Conservation (phyloP, 1,140 invertebrate genomes). For the Papilio aristodemus region DNA sequence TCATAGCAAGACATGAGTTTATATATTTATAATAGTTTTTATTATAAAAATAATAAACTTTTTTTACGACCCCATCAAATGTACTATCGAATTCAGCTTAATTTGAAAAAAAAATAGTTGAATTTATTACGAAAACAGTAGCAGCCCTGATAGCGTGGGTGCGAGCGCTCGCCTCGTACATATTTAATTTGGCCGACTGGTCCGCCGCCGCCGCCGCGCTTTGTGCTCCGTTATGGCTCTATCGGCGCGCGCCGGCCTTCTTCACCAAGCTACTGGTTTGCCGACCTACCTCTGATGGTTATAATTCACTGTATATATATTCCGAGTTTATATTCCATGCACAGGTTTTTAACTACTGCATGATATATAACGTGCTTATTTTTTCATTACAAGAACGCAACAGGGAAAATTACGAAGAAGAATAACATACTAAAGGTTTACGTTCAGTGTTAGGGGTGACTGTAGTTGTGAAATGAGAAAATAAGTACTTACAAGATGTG, state of each 20-base stretch:
- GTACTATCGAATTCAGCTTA: too few species aligned
- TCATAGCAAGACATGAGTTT: too few species aligned
- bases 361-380: neutral
- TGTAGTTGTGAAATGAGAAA: too few species aligned
- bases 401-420: neutral
- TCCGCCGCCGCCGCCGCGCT: constrained; percentile 60
- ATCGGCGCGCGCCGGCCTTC: constrained; percentile 56
- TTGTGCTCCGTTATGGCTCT: constrained; percentile 75
- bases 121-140: neutral
- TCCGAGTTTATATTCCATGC: neutral
- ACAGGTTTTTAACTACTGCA: neutral
- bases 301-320: constrained; percentile 8
- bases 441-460: too few species aligned
- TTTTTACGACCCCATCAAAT: too few species aligned
- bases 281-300: constrained; percentile 20
- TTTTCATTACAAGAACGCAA: neutral
- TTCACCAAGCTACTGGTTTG: constrained; percentile 63
- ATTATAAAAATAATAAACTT: too few species aligned
- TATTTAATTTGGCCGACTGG: constrained; percentile 77
- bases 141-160: constrained; percentile 64
- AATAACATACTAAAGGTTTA: too few species aligned
- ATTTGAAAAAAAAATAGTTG: too few species aligned
- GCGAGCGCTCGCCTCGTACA: constrained; percentile 75
- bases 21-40: too few species aligned
- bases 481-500: too few species aligned